These are phyloP conservation scores for Prosapia bicincta DNA, from an alignment of 2,888 invertebrate species.

Conservation along the genomic window DNA sequence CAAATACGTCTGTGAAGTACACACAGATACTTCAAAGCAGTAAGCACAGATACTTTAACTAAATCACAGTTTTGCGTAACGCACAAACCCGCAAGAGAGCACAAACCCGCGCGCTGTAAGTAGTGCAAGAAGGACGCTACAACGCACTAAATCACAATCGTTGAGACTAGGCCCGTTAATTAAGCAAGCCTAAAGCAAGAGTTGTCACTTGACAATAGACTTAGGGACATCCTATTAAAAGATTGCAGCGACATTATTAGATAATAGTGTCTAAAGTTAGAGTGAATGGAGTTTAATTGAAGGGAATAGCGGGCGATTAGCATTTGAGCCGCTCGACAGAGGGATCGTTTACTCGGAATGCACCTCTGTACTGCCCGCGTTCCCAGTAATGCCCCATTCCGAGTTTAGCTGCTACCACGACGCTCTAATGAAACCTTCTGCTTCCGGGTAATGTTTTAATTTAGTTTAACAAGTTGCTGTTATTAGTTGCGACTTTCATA, in stretches of 20 bases:
- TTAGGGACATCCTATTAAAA: background rate
- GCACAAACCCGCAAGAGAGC: no score
- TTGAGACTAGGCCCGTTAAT: background rate
- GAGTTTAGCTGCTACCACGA: background rate
- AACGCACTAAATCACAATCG: background rate
- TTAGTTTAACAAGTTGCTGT: no score
- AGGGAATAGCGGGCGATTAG: conserved; percentile 12
- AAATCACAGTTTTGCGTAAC: no score
- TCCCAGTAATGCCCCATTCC: background rate
- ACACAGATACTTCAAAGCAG: no score
- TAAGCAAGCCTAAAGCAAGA: background rate
- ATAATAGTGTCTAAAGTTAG: conserved; percentile 27
- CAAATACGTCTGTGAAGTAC: no score
- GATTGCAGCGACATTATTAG: conserved; percentile 13
- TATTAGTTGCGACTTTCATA: no score
- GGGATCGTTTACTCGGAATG: background rate
- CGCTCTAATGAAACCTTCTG: background rate
- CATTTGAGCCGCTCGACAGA: background rate
- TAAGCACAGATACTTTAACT: no score
- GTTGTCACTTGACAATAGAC: background rate
- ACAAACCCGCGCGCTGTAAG: no score
- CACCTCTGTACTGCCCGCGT: background rate
- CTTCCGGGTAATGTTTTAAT: background rate
- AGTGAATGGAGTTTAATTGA: conserved; percentile 25
- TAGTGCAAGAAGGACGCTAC: no score